phyloP scores from a whole-genome alignment of 2,797 vertebrate genomes.

The Crypturellus tataupa region DNA sequence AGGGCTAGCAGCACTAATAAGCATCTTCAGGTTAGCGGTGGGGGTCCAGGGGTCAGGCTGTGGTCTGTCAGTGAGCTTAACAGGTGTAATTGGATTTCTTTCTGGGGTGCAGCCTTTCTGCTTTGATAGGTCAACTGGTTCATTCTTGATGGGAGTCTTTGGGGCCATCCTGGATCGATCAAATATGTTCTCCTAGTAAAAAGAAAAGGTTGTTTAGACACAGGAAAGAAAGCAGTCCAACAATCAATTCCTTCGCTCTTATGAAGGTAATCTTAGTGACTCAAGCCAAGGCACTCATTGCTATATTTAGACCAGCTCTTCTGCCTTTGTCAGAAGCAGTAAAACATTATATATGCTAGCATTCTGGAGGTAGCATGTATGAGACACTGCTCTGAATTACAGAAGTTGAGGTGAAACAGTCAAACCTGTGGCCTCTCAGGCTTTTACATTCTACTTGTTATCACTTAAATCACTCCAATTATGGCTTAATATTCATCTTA shows the following conservation, averaged over 20 bases:
- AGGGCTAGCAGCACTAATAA: constrained; percentile 92
- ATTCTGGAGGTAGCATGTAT: neutral
- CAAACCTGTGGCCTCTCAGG: neutral
- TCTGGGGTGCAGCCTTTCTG: constrained; percentile 84
- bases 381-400: neutral
- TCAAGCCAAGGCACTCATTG: neutral
- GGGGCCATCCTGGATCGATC: constrained; percentile 84
- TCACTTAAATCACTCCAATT: neutral
- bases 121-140: constrained; percentile 80
- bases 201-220: constrained; percentile 44
- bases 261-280: neutral
- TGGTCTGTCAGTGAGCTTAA: constrained; percentile 83
- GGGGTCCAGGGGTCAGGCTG: constrained; percentile 91
- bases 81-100: constrained; percentile 88
- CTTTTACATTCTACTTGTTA: constrained; percentile 2
- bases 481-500: neutral
- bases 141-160: constrained; percentile 86
- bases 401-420: neutral
- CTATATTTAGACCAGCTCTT: neutral
- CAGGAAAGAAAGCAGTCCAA: constrained; percentile 8
- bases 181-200: constrained; percentile 90
- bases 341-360: neutral
- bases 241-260: constrained; percentile 8
- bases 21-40: constrained; percentile 93
- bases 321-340: neutral